These are phyloP conservation scores for Eilema depressum DNA, from an alignment of 2,888 invertebrate species.

Conservation along the genomic window DNA sequence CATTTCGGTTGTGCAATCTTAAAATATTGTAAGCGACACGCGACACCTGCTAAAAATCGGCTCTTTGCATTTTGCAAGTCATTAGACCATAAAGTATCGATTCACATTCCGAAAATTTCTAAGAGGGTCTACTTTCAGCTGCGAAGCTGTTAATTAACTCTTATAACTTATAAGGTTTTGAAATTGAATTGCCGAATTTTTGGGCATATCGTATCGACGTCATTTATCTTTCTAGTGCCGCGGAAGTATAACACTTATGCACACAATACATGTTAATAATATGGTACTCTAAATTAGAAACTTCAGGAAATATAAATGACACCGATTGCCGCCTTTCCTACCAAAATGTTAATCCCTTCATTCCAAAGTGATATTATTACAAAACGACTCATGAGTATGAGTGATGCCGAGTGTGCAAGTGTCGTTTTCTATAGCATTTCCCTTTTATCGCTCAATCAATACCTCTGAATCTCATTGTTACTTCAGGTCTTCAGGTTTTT, in stretches of 20 bases:
- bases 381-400: neutral
- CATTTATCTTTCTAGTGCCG: no score
- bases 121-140: no score
- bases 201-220: neutral
- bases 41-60: neutral
- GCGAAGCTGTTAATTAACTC: no score
- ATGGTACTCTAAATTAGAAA: no score
- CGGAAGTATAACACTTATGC: no score
- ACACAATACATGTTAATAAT: no score
- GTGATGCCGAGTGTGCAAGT: neutral
- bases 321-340: no score
- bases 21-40: neutral
- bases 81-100: neutral
- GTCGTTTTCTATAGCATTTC: neutral
- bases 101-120: no score
- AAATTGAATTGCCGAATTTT: neutral
- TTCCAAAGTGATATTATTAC: neutral
- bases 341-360: neutral
- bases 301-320: no score
- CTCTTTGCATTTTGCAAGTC: neutral
- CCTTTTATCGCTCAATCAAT: neutral
- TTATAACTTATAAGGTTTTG: no score
- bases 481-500: neutral
- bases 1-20: no score
- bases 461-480: neutral